phyloP scores from a whole-genome alignment of 2,888 invertebrate genomes.

The Nycteola revayana region DNA sequence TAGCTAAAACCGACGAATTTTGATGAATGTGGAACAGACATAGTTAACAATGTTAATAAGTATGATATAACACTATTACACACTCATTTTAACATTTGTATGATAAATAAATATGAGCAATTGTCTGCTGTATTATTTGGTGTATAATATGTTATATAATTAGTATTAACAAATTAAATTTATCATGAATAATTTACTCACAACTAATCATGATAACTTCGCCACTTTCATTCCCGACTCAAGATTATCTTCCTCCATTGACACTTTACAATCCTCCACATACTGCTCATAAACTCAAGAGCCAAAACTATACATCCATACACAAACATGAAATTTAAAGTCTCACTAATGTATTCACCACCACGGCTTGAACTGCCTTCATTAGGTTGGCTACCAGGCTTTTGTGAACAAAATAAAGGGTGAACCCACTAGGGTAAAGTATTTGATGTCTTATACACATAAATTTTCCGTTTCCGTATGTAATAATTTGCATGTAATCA shows the following conservation, averaged over 20 bases:
- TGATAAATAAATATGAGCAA: too few relatives aligned
- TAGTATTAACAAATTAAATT: too few relatives aligned
- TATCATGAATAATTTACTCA: too few relatives aligned
- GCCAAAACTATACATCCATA: conserved; percentile 24
- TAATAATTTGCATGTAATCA: conserved; percentile 65
- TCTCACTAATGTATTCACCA: conserved; percentile 55
- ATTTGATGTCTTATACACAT: conserved; percentile 41
- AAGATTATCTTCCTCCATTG: not conserved
- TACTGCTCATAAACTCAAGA: conserved; percentile 15
- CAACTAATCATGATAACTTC: too few relatives aligned
- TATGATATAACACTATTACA: too few relatives aligned
- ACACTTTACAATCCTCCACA: conserved; percentile 10
- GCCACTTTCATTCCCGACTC: not conserved
- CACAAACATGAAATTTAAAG: conserved; percentile 33
- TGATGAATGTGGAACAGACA: too few relatives aligned
- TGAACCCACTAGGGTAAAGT: conserved; percentile 47
- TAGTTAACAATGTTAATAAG: too few relatives aligned
- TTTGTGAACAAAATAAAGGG: conserved; percentile 61
- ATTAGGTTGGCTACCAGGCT: conserved; percentile 55
- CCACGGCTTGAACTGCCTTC: conserved; percentile 51
- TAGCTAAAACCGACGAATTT: too few relatives aligned
- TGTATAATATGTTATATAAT: too few relatives aligned
- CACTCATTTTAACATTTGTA: too few relatives aligned
- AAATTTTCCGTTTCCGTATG: conserved; percentile 56
- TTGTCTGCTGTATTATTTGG: too few relatives aligned